Evolutionary conservation across 1,140 invertebrate genomes (phyloP), one percentile per base, ranked within the genome.

Genomic region (Solen grandis): DNA sequence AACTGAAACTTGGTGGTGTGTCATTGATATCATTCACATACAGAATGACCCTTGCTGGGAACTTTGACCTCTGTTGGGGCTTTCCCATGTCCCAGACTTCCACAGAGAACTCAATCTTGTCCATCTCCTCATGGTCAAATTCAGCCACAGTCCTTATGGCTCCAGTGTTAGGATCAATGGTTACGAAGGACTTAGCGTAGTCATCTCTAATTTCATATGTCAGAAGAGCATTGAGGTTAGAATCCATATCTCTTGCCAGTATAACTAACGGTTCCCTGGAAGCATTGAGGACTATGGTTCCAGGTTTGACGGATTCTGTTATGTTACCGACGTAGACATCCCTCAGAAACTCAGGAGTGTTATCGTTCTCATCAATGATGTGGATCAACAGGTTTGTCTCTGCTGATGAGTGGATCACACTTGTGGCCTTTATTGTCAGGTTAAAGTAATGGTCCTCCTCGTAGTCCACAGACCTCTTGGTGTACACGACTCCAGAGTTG

Each of bases 111-210:
- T 93, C 93, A 86, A 96, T 96, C 8, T 92, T 84, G 0, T 94
- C 91, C 35, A 94, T 93, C 0, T 93, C 94, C 91, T 99, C 98
- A 90, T 96, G 96, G 92, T 99, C 97, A 52, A 99, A 92, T 2
- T 94, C 91, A 69, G 94, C 94, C 10, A 95, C 94, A 0, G 96
- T 96, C 82, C 95, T 94, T 62, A 99, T 95, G 14, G 97, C 97
- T 46, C 97, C 94, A 13, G 97, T 98, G 79, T 95, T 96, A 1
- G 96, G 94, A 91, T 98, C 97, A 78, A 99, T 96, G 85, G 95
- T 94, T 90, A 99, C 99, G 88, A 95, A 95, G 72, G 94, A 82
- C 94, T 94, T 10, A 94, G 95, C 82, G 94, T 92, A 81, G 94
- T 90, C 94, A 88, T 97, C 96, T 50, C 97, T 93, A 84, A 99